Conservation (phyloP, 2,888 invertebrate species). For the Drosophila subquinaria region DNA sequence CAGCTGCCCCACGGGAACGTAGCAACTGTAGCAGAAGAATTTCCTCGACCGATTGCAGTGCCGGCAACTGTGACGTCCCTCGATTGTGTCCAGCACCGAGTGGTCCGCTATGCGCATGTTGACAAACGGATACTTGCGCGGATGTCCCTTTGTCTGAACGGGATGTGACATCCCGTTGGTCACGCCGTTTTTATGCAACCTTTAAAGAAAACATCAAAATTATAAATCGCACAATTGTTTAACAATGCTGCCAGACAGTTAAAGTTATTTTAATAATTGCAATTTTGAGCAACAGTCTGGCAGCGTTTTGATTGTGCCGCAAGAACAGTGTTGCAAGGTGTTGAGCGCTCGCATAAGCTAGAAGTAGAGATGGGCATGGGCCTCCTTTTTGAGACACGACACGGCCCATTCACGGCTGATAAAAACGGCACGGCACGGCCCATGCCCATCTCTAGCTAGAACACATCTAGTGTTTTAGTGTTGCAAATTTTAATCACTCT, state of each 20-base stretch:
- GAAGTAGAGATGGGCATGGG: too few species aligned
- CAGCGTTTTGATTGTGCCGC: too few species aligned
- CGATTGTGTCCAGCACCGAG: slow-evolving; percentile 87
- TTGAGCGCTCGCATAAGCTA: too few species aligned
- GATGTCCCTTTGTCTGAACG: slow-evolving; percentile 32
- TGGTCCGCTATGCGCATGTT: slow-evolving; percentile 88
- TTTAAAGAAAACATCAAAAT: slow-evolving; percentile 7
- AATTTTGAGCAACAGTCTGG: not conserved
- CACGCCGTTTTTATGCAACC: not conserved
- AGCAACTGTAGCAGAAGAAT: slow-evolving; percentile 98
- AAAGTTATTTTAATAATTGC: not conserved
- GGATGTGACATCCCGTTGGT: slow-evolving; percentile 62
- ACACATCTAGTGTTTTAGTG: too few species aligned
- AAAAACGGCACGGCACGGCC: too few species aligned
- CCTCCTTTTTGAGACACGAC: too few species aligned
- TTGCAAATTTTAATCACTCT: too few species aligned
- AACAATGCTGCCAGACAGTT: slow-evolving; percentile 20
- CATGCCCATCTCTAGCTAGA: too few species aligned
- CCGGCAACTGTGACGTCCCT: slow-evolving; percentile 89
- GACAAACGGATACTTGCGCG: slow-evolving; percentile 84
- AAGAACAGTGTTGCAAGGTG: slow-evolving; percentile 3
- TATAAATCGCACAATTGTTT: not conserved
- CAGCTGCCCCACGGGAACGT: slow-evolving; percentile 91
- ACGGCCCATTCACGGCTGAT: too few species aligned
- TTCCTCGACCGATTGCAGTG: slow-evolving; percentile 95